These are phyloP conservation scores for Bettongia penicillata DNA, from an alignment of 2,113 vertebrate genomes.

Conservation along the genomic window DNA sequence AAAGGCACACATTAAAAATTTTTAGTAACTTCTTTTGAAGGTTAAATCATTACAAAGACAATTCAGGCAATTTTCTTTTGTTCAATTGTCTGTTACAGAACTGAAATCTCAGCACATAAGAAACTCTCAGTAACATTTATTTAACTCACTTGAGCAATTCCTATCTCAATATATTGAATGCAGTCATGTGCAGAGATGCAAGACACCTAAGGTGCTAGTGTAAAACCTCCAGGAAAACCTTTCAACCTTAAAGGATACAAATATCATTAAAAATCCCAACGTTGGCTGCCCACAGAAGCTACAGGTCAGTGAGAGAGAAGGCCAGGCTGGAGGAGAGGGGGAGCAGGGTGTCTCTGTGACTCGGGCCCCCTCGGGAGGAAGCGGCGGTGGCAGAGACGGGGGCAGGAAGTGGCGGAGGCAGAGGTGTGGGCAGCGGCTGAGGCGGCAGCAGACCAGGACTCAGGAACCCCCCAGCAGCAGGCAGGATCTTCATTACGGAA, in stretches of 20 bases:
- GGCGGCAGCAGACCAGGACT: too few species aligned
- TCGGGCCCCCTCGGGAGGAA: too few species aligned
- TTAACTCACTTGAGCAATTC: background rate
- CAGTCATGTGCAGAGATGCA: background rate
- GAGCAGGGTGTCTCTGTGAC: too few species aligned
- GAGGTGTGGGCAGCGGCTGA: too few species aligned
- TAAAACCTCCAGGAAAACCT: background rate
- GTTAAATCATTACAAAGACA: conserved; percentile 17
- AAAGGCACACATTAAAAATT: conserved; percentile 24
- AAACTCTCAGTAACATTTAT: background rate
- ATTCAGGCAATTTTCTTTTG: background rate
- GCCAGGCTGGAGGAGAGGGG: too few species aligned
- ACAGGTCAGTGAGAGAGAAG: too few species aligned
- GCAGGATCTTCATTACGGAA: too few species aligned
- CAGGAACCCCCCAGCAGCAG: too few species aligned
- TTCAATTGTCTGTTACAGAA: background rate
- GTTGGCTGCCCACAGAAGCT: too few species aligned
- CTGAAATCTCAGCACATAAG: background rate
- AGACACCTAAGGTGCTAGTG: background rate
- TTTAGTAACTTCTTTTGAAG: conserved; percentile 8
- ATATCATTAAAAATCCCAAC: background rate
- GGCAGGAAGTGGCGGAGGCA: too few species aligned
- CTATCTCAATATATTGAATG: background rate
- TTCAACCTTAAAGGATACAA: background rate
- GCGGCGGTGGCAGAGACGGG: too few species aligned